Conservation (phyloP, 2,797 vertebrate genomes). For the Sebastes cheni region DNA sequence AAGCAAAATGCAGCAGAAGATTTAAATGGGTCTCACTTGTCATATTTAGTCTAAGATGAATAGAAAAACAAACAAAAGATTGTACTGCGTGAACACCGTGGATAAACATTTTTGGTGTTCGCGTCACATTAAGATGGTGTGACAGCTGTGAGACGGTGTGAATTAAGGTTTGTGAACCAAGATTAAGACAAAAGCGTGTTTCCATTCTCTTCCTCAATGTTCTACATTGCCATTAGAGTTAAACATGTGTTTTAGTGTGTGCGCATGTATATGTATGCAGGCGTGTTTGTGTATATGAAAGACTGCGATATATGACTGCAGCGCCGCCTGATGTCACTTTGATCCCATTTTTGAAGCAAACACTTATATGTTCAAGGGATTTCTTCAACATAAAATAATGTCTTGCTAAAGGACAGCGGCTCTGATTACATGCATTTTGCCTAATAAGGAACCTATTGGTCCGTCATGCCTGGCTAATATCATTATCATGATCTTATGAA, state of each 20-base stretch:
- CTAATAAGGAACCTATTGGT: neutral
- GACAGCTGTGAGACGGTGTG: constrained; percentile 56
- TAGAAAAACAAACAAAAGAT: constrained; percentile 73
- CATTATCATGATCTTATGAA: neutral
- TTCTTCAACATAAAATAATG: neutral
- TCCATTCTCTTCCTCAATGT: neutral
- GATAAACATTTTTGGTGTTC: constrained; percentile 64
- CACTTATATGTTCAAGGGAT: neutral
- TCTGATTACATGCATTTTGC: neutral
- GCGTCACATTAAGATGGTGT: constrained; percentile 48
- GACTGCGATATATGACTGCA: neutral
- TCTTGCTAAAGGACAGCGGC: neutral
- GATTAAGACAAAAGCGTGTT: constrained; percentile 27
- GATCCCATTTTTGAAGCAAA: neutral
- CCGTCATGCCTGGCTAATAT: neutral
- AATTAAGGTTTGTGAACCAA: constrained; percentile 44
- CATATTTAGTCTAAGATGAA: constrained; percentile 74
- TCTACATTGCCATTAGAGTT: neutral
- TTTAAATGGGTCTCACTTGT: constrained; percentile 75
- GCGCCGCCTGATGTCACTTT: constrained; percentile 15
- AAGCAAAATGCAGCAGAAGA: constrained; percentile 66
- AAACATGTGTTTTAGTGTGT: neutral
- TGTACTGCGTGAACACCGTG: constrained; percentile 49
- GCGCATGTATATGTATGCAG: neutral
- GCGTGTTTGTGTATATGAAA: neutral